These are phyloP conservation scores for Hypomecis atomaria DNA, from an alignment of 2,888 invertebrate species.

Conservation along the genomic window DNA sequence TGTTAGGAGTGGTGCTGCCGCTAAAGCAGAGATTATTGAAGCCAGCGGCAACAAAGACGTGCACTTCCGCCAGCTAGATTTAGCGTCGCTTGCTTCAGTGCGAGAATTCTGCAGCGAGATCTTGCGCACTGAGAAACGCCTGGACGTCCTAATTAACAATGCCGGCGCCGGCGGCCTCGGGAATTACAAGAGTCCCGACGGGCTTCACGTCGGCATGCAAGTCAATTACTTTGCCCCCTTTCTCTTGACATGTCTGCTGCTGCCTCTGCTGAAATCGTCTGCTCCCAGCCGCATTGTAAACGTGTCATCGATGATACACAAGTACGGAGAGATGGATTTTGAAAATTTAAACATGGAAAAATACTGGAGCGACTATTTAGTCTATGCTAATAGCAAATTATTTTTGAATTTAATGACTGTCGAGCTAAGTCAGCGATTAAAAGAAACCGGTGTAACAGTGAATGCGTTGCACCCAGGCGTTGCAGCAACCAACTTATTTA, in stretches of 20 bases:
- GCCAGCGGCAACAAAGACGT: constrained; percentile 69
- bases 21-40: constrained; percentile 70
- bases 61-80: constrained; percentile 68
- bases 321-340: constrained; percentile 73
- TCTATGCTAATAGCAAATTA: constrained; percentile 84
- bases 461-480: constrained; percentile 90
- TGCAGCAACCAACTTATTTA: constrained; percentile 86
- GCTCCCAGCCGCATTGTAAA: constrained; percentile 87
- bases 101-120: constrained; percentile 84
- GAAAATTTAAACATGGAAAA: constrained; percentile 80
- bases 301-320: constrained; percentile 86
- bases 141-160: constrained; percentile 86
- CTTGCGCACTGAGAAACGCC: constrained; percentile 71
- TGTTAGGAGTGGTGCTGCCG: constrained; percentile 64
- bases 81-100: constrained; percentile 77
- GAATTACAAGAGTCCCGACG: constrained; percentile 85
- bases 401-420: constrained; percentile 87
- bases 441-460: constrained; percentile 87
- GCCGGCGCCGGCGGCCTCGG: constrained; percentile 82
- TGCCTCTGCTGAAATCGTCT: constrained; percentile 81
- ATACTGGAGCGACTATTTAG: constrained; percentile 79
- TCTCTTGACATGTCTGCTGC: constrained; percentile 87
- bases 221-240: constrained; percentile 90
- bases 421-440: constrained; percentile 84
- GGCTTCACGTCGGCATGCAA: constrained; percentile 88